phyloP scores from a whole-genome alignment of 2,113 vertebrate genomes.

The Picathartes gymnocephalus region DNA sequence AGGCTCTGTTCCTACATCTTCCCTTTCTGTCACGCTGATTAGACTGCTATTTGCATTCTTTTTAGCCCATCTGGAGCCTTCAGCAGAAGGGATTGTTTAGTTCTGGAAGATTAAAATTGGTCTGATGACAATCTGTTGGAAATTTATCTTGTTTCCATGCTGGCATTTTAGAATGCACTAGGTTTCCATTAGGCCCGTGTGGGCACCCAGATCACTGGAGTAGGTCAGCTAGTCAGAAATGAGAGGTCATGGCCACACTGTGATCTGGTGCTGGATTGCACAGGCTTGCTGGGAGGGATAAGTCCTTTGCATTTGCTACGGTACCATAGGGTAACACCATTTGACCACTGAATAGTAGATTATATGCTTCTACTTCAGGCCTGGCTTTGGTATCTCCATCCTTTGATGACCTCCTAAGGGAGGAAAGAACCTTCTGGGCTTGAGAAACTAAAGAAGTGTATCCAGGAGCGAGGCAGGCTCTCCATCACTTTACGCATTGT shows the following conservation, averaged over 20 bases:
- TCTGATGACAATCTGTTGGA: neutral
- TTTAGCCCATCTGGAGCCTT: conserved; percentile 19
- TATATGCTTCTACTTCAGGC: neutral
- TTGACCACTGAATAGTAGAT: neutral
- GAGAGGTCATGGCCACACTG: fast-evolving
- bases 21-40: conserved; percentile 22
- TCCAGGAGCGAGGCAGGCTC: neutral
- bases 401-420: neutral
- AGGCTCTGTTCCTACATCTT: conserved; percentile 16
- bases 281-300: neutral
- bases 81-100: conserved; percentile 8
- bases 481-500: neutral
- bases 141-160: neutral
- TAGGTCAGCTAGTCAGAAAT: neutral
- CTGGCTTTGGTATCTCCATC: neutral
- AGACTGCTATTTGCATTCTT: conserved; percentile 25
- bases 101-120: neutral
- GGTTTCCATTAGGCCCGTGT: neutral
- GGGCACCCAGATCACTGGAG: neutral
- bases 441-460: neutral
- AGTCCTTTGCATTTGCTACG: neutral
- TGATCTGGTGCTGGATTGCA: neutral
- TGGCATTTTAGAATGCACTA: neutral
- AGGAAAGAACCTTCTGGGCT: neutral
- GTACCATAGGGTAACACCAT: neutral